Evolutionary conservation across 2,113 vertebrate species (phyloP).

Genomic region (Zingel zingel): DNA sequence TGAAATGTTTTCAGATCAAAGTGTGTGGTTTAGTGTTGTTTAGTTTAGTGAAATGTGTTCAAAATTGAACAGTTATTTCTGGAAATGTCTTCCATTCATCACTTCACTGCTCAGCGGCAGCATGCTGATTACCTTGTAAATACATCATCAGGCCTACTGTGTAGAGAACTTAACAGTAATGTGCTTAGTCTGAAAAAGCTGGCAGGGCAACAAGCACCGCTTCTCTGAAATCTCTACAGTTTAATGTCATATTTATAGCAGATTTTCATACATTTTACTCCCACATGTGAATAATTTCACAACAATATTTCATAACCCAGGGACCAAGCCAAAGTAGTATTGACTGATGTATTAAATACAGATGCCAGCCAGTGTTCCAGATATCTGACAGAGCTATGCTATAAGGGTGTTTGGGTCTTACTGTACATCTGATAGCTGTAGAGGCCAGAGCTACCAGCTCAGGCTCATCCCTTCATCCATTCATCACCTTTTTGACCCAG

Average conservation of each 20-base stretch:
- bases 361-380: slow-evolving; percentile 3
- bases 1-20: background rate
- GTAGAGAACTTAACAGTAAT: background rate
- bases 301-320: slow-evolving; percentile 24
- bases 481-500: background rate
- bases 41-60: no score
- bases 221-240: background rate
- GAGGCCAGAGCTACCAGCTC: background rate
- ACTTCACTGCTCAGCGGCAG: background rate
- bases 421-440: slow-evolving; percentile 1
- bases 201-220: background rate
- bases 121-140: background rate
- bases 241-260: slow-evolving; percentile 14
- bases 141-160: background rate
- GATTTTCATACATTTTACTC: slow-evolving; percentile 5
- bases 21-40: background rate
- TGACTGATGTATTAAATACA: slow-evolving; percentile 17
- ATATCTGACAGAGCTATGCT: background rate
- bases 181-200: background rate
- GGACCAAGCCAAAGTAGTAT: background rate
- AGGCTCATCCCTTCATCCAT: background rate
- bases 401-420: background rate
- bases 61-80: background rate
- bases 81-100: background rate
- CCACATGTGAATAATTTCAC: slow-evolving; percentile 31